phyloP scores from a whole-genome alignment of 1,140 invertebrate species.

The Sesamia nonagrioides region DNA sequence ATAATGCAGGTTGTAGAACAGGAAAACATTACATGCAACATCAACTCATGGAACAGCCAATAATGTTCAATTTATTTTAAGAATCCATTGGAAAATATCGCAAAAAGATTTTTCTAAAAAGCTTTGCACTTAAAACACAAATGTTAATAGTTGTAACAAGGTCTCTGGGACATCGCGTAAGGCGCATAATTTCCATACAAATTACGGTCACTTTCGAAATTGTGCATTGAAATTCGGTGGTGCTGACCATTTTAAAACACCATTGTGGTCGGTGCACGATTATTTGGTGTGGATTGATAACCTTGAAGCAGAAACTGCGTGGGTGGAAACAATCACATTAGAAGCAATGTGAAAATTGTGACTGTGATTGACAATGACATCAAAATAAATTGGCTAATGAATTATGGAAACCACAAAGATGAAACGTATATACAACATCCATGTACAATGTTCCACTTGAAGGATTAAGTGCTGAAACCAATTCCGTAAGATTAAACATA shows the following conservation, averaged over 20 bases:
- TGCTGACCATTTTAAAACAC: slow-evolving; percentile 66
- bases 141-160: slow-evolving; percentile 73
- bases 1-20: slow-evolving; percentile 22
- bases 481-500: too few species aligned
- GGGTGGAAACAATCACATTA: neutral
- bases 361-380: neutral
- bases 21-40: slow-evolving; percentile 17
- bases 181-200: slow-evolving; percentile 80
- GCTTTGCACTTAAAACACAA: slow-evolving; percentile 50
- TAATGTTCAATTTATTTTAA: slow-evolving; percentile 8
- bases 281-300: neutral
- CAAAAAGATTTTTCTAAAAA: slow-evolving; percentile 22
- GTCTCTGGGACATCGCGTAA: slow-evolving; percentile 73
- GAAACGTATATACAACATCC: too few species aligned
- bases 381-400: neutral
- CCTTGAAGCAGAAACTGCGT: neutral
- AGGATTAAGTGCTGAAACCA: too few species aligned
- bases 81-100: neutral
- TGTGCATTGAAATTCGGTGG: slow-evolving; percentile 71
- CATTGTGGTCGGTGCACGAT: slow-evolving; percentile 68
- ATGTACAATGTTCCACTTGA: too few species aligned
- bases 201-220: slow-evolving; percentile 83
- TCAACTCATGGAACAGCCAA: slow-evolving; percentile 3
- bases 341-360: neutral
- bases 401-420: neutral